Evolutionary conservation across 2,888 invertebrate genomes (phyloP).

Genomic region (Steinernema carpocapsae): DNA sequence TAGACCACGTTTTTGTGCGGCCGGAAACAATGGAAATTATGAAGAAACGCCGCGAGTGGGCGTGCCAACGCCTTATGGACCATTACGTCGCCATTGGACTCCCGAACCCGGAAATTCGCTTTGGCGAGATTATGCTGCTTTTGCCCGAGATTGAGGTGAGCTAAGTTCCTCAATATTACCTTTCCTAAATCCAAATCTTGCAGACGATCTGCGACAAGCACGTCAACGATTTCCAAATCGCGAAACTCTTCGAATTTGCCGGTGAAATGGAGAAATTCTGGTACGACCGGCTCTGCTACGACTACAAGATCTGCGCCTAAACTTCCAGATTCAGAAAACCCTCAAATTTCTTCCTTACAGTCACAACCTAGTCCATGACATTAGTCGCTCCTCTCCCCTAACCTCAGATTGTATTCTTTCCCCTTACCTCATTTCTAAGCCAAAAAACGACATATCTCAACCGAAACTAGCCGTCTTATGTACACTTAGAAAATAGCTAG

Average conservation of each 20-base stretch:
- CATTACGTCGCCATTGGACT: constrained; percentile 47
- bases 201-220: constrained; percentile 56
- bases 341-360: too few species aligned
- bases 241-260: constrained; percentile 65
- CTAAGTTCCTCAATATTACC: not conserved
- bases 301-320: not conserved
- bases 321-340: too few species aligned
- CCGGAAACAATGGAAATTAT: constrained; percentile 48
- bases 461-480: too few species aligned
- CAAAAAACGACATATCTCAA: too few species aligned
- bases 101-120: constrained; percentile 52
- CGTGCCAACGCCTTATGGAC: constrained; percentile 54
- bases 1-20: constrained; percentile 56
- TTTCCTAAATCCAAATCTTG: constrained; percentile 35
- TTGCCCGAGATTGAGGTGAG: constrained; percentile 62
- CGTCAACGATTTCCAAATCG: constrained; percentile 63
- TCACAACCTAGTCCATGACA: too few species aligned
- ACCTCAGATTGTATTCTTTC: too few species aligned
- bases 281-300: constrained; percentile 44
- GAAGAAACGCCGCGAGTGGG: constrained; percentile 58
- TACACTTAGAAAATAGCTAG: too few species aligned
- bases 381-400: too few species aligned
- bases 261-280: constrained; percentile 61
- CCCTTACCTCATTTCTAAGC: too few species aligned
- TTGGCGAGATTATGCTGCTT: constrained; percentile 59